phyloP scores from a whole-genome alignment of 2,113 vertebrate species.

The Oryctolagus cuniculus region DNA sequence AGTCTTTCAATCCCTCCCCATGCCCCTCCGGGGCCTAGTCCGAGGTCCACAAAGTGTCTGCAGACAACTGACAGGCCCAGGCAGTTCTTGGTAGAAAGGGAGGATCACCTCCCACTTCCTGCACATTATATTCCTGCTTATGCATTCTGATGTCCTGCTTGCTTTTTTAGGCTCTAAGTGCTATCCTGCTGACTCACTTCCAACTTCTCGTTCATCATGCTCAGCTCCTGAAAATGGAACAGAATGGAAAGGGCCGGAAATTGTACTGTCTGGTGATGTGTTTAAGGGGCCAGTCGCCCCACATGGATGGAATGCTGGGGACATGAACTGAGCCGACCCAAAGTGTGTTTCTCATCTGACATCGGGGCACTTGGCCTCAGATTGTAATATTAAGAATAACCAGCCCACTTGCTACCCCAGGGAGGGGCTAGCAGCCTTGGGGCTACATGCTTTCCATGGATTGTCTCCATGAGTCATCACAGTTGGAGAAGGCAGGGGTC shows the following conservation, averaged over 20 bases:
- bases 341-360: constrained; percentile 56
- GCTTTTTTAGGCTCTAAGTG: constrained; percentile 83
- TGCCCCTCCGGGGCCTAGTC: background rate
- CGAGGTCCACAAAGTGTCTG: constrained; percentile 54
- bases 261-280: constrained; percentile 69
- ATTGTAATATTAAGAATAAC: constrained; percentile 71
- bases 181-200: constrained; percentile 85
- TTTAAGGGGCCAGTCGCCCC: constrained; percentile 55
- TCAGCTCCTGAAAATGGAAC: constrained; percentile 81
- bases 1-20: background rate
- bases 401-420: background rate
- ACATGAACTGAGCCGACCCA: background rate
- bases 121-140: constrained; percentile 81
- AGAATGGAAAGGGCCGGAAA: constrained; percentile 73
- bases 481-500: constrained; percentile 51
- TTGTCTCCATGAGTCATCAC: constrained; percentile 62
- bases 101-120: constrained; percentile 83
- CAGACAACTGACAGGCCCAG: constrained; percentile 49
- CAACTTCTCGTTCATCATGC: constrained; percentile 82
- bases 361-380: constrained; percentile 44
- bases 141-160: constrained; percentile 83
- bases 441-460: constrained; percentile 24
- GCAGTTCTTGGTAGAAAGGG: constrained; percentile 78
- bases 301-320: constrained; percentile 40
- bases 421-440: constrained; percentile 1